Conservation (phyloP, 2,888 invertebrate genomes). For the Hypomecis atomaria region DNA sequence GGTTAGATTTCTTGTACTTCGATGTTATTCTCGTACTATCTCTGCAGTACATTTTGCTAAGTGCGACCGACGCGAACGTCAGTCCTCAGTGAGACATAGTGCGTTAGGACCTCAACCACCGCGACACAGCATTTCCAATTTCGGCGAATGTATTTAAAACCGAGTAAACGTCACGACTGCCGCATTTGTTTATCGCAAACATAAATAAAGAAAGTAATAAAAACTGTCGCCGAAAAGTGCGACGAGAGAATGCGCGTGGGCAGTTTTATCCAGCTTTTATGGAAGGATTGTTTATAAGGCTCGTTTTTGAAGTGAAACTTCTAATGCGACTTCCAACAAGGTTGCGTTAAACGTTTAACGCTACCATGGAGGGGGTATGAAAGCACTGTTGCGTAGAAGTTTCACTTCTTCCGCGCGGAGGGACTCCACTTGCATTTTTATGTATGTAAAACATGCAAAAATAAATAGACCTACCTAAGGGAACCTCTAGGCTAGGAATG, state of each 20-base stretch:
- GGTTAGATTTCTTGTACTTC: too few species aligned
- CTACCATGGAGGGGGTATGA: too few species aligned
- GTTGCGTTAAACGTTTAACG: too few species aligned
- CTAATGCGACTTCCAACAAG: too few species aligned
- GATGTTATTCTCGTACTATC: too few species aligned
- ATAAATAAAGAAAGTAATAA: slow-evolving; percentile 52
- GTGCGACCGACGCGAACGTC: too few species aligned
- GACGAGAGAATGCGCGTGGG: slow-evolving; percentile 39
- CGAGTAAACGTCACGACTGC: slow-evolving; percentile 49
- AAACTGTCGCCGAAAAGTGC: slow-evolving; percentile 48
- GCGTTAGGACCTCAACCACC: slow-evolving; percentile 11
- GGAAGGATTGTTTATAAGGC: slow-evolving; percentile 34
- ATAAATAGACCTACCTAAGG: slow-evolving; percentile 3
- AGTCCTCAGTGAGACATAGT: not conserved
- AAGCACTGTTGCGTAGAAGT: too few species aligned
- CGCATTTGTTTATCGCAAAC: slow-evolving; percentile 52
- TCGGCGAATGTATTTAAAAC: slow-evolving; percentile 53
- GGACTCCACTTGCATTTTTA: too few species aligned
- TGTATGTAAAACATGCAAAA: slow-evolving; percentile 6
- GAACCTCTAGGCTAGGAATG: slow-evolving; percentile 2
- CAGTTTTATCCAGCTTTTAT: slow-evolving; percentile 34
- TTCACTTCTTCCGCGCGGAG: too few species aligned
- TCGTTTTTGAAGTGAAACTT: slow-evolving; percentile 30
- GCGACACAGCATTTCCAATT: slow-evolving; percentile 63
- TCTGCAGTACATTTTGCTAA: too few species aligned